Evolutionary conservation across 2,113 vertebrate species (phyloP), one percentile per base, ranked within the genome.

Genomic region (Vulpes ferrilata): DNA sequence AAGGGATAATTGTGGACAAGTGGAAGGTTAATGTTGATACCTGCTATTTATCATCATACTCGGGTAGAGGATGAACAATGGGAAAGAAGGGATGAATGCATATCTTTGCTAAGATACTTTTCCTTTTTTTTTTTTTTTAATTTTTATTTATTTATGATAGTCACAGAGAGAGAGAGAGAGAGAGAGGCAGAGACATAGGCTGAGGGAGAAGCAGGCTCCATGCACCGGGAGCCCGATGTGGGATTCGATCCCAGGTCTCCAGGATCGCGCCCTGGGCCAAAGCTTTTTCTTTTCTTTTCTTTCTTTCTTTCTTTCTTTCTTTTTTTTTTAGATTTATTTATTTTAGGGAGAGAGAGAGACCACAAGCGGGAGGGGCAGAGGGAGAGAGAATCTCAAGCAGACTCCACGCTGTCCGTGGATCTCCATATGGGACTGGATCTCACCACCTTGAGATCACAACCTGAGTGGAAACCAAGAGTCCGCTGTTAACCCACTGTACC

Each of bases 71-170:
- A 27, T 48, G 48, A 74, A 64, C 17, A 35, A 11, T 16, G 23
- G 27, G 51, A 74, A 17, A 65, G 78, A 90, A 86, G 43, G 7
- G 43, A 20, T 78, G 55, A n/a, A 3, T 74, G 8, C 53, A 65
- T 69, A 94, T 94, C 38, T 94, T 87, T 73, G 5, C 64, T 79
- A 83, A 55, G 59, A 43, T 57, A 27, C 23, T 51, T 78, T 93
- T 69, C 27, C 17, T 65, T 32, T 13, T 55, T 55, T 15, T 55
- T 55, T 15, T 6, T 55, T 35, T 55, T 55, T 15, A 35, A 35
- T 55, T 55, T 69, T n/a, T n/a, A n/a, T 69, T 62, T 23, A 62
- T 62, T 69, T 69, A 69, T 69, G 30, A 35, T 35, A 35, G 35
- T 35, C 35, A 35, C 35, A 35, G 35, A 35, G 35, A 35, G 35